Percentiles rank a stretch among this genome's conserved stretches.
Evolutionary conservation across 2,888 invertebrate genomes (phyloP).

Genomic region (Cantharis rustica): DNA sequence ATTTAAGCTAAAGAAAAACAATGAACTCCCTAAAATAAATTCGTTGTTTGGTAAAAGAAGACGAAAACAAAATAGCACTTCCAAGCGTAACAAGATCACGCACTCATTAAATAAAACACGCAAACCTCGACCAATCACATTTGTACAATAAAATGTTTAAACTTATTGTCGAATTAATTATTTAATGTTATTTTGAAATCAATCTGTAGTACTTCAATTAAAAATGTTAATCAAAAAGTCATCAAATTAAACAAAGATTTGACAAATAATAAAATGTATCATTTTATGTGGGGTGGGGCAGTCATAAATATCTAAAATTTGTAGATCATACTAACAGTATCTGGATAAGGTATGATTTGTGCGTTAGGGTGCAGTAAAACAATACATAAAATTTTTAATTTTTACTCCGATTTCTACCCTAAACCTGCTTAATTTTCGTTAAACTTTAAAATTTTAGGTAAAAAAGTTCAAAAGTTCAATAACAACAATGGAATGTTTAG

Average conservation of each 20-base stretch:
- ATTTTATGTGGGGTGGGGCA: neutral
- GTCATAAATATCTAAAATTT: neutral
- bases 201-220: too few relatives aligned
- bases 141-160: neutral
- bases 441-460: neutral
- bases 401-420: neutral
- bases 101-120: neutral
- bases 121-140: neutral
- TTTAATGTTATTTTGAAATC: neutral
- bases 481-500: neutral
- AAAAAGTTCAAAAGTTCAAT: too few relatives aligned
- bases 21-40: neutral
- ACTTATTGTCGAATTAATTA: neutral
- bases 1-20: neutral
- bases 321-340: neutral
- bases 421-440: neutral
- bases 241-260: neutral
- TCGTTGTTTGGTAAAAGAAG: neutral
- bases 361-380: neutral
- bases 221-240: neutral
- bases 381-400: neutral
- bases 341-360: neutral
- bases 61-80: neutral
- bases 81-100: neutral
- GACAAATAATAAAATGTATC: neutral